Evolutionary conservation across 2,888 invertebrate species (phyloP), one percentile per base, ranked within the genome.

Genomic region (Polyploca ridens): DNA sequence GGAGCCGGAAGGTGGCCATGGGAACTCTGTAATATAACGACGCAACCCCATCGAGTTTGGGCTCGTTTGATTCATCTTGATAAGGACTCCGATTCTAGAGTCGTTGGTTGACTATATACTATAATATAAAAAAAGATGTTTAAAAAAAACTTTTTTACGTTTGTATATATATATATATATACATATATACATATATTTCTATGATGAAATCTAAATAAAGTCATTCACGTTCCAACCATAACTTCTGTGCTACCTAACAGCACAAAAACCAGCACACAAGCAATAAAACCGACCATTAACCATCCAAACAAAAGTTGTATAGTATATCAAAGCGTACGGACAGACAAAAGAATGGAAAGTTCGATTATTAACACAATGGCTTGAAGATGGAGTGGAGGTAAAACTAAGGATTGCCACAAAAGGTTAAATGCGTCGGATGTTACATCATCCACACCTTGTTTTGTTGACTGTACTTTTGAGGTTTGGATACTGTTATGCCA

Each of bases 401-500:
- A 81, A 73, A 78, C 75, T 79, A 74, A 72, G 72, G 72, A 75
- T 76, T 72, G 63, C 73, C 75, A 78, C 75, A 77, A 82, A 79
- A 78, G 83, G 54, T 54, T 54, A 54, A 54, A 54, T 54, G 54
- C 19, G 77, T 70, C 78, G 83, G 84, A 85, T 78, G 84, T 88
- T 85, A 83, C 83, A 81, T 81, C 81, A 84, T 83, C 80, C 76
- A 80, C 82, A 81, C 79, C 82, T 83, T 82, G 82, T 77, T 77
- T 70, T 82, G 78, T 78, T 75, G 82, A 78, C 82, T 78, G 83
- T 86, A 86, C 84, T 70, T 78, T 73, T 72, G 68, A 63, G 11
- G 58, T 46, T 57, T 13, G 62, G 46, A 63, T 27, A 38, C 5
- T 11, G 54, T 19, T n/a, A 19, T 54, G 19, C 10, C 19, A 54